These are phyloP conservation scores for Oryzias woworae DNA, from an alignment of 2,113 vertebrate genomes.

Conservation along the genomic window DNA sequence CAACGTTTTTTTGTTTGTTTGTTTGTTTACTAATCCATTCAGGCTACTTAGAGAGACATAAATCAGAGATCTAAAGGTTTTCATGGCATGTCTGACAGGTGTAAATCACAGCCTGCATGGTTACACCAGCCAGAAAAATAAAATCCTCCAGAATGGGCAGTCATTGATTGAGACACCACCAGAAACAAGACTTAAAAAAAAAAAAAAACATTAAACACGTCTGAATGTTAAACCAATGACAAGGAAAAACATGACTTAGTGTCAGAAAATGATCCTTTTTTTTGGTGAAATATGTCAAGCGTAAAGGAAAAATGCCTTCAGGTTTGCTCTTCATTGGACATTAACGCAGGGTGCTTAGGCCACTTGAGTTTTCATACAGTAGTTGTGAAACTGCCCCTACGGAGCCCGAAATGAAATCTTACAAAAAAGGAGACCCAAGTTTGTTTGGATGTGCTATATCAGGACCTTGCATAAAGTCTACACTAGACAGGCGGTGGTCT, in stretches of 20 bases:
- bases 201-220: constrained; percentile 66
- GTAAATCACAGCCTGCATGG: neutral
- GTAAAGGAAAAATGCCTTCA: constrained; percentile 39
- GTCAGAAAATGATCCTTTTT: constrained; percentile 5
- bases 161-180: constrained; percentile 14
- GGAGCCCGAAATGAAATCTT: constrained; percentile 42
- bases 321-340: constrained; percentile 14
- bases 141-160: constrained; percentile 7
- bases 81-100: neutral
- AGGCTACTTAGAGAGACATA: neutral
- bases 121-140: constrained; percentile 29
- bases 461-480: constrained; percentile 64
- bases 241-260: constrained; percentile 18
- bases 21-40: neutral
- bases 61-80: neutral
- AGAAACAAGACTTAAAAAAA: constrained; percentile 2
- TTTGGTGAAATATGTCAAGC: neutral
- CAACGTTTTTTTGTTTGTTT: too few species aligned
- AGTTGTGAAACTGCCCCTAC: constrained; percentile 62
- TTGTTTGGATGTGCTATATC: constrained; percentile 30
- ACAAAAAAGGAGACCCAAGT: constrained; percentile 39
- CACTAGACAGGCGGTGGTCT: constrained; percentile 43
- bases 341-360: constrained; percentile 50
- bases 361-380: constrained; percentile 62
- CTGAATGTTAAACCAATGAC: constrained; percentile 73